phyloP scores from a whole-genome alignment of 2,888 invertebrate species.

The Calameuta idolon region DNA sequence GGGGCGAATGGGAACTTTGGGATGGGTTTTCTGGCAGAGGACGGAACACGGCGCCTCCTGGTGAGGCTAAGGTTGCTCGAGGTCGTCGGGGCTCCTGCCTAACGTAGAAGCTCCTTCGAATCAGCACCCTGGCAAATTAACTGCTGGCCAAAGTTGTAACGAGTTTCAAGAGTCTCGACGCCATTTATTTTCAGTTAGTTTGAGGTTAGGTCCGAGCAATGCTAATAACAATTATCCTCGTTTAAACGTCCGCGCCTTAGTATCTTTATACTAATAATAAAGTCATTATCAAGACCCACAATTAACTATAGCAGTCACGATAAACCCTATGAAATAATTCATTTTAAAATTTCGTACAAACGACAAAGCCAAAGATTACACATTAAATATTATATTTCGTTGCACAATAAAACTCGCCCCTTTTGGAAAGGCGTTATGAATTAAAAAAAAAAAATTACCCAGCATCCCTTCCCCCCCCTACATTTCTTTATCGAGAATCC shows the following conservation, averaged over 20 bases:
- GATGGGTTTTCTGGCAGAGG: conserved; percentile 20
- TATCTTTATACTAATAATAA: not conserved
- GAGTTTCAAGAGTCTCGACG: conserved; percentile 34
- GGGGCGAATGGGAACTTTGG: not conserved
- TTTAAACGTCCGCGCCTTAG: not conserved
- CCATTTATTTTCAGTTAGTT: conserved; percentile 8
- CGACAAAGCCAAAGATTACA: not conserved
- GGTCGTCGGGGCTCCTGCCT: conserved; percentile 12
- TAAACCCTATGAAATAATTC: not conserved
- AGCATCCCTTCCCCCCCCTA: too few relatives aligned
- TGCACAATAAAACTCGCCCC: not conserved
- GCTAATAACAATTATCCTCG: conserved; percentile 16
- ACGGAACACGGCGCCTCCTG: conserved; percentile 11
- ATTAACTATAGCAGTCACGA: not conserved
- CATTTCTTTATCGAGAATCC: too few relatives aligned
- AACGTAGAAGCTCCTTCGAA: conserved; percentile 6
- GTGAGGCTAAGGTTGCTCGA: conserved; percentile 10
- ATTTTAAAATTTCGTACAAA: not conserved
- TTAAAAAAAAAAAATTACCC: too few relatives aligned
- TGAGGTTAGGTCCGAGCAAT: conserved; percentile 9
- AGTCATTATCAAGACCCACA: not conserved
- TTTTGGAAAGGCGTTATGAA: not conserved
- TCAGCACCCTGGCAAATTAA: conserved; percentile 51
- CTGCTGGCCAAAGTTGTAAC: conserved; percentile 51
- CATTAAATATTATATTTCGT: not conserved